These are phyloP conservation scores for Argyra leucocephala DNA, from an alignment of 2,888 invertebrate species.

Conservation along the genomic window DNA sequence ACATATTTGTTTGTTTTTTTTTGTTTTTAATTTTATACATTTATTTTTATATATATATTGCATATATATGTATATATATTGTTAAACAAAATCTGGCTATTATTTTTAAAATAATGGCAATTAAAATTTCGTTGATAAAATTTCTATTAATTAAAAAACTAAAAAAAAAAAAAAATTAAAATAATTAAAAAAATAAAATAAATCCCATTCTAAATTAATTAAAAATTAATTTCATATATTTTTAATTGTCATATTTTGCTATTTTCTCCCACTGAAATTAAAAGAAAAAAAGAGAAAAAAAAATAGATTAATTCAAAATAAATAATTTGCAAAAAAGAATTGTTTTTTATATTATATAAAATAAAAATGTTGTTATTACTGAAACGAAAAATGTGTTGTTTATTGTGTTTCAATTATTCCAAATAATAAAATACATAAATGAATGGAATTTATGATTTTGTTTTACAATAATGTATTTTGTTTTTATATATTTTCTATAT, in stretches of 20 bases:
- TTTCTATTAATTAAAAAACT: too few species aligned
- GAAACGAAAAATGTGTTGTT: conserved; percentile 1
- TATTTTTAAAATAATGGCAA: conserved; percentile 38
- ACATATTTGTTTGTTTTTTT: neutral
- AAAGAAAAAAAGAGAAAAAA: conserved; percentile 13
- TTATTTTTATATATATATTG: conserved; percentile 4
- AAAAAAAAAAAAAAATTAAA: too few species aligned
- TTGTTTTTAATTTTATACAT: neutral
- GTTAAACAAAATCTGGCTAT: conserved; percentile 20
- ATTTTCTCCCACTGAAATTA: conserved; percentile 21
- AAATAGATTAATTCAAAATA: conserved; percentile 10
- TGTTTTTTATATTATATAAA: neutral
- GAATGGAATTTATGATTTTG: too few species aligned
- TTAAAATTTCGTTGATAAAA: conserved; percentile 21
- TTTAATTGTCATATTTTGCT: conserved; percentile 7
- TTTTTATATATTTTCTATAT: too few species aligned
- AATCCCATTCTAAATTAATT: neutral
- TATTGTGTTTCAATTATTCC: neutral
- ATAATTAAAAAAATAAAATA: too few species aligned
- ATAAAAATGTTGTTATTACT: neutral
- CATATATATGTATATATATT: too few species aligned
- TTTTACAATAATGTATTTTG: too few species aligned
- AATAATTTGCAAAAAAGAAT: conserved; percentile 5
- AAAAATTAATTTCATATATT: neutral
- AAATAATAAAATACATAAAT: too few species aligned